Evolutionary conservation across 2,797 vertebrate species (phyloP), one percentile per base, ranked within the genome.

Genomic region (Rhinoraja longicauda): DNA sequence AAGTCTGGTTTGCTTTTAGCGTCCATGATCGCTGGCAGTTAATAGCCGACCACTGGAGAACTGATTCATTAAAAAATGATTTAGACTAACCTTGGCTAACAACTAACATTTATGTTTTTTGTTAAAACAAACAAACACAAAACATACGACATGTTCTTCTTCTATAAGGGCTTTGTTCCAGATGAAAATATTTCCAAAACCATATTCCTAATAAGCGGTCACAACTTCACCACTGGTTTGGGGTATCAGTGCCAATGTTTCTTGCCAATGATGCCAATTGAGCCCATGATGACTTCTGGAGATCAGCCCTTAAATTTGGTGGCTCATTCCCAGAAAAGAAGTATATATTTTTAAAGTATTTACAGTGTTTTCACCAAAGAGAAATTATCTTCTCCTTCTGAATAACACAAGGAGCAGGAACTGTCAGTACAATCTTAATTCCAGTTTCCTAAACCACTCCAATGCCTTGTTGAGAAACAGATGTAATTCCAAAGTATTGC

Each of bases 41-140:
- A 88, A 88, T 88, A 88, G n/a, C n/a, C 84, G 67, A 67, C 84
- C n/a, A 88, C 62, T 32, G n/a, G 32, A 88, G 84, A 64, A 88
- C 84, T 19, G 84, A 88, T 88, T 88, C 64, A 88, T 88, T 88
- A 88, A 88, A 62, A 64, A 88, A 88, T 88, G 84, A 88, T 88
- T 88, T 88, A 21, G 15, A 67, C 84, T 88, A 88, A 88, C 84
- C 84, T 64, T 88, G 84, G n/a, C 59, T 88, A 78, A 36, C 84
- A 88, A 67, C 84, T 88, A 88, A 67, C 88, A 67, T 67, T 64
- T 88, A 88, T 67, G 62, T 67, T 88, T 88, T 88, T 36, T 67
- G n/a, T 88, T 36, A 36, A 88, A 88, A 88, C n/a, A 86, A 86
- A 84, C 82, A 88, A 88, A 88, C 84, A 88, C 76, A 86, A 86